Evolutionary conservation across 2,113 vertebrate species (phyloP).

Genomic region (Nerophis ophidion): DNA sequence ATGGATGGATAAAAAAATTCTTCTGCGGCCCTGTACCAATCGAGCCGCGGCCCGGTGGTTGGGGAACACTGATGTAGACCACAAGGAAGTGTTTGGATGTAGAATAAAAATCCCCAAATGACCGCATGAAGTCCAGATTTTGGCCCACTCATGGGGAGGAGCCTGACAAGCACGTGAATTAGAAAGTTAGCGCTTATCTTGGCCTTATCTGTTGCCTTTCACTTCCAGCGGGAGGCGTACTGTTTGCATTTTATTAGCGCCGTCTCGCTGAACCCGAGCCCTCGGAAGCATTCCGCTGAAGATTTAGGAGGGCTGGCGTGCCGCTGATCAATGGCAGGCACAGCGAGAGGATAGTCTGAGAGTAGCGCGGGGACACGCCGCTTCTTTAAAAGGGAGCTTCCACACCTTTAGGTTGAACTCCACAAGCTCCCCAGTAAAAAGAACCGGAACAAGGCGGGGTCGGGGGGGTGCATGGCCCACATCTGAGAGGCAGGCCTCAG

Average conservation of each 20-base stretch:
- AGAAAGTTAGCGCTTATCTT: not conserved
- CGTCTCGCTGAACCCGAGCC: conserved; percentile 30
- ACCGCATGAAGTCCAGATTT: too few relatives aligned
- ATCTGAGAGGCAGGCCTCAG: conserved; percentile 58
- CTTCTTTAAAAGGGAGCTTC: too few relatives aligned
- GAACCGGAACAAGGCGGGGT: conserved; percentile 32
- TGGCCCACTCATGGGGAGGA: too few relatives aligned
- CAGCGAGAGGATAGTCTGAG: conserved; percentile 23
- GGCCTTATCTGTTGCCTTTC: not conserved
- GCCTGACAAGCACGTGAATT: not conserved
- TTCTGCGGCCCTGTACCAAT: too few relatives aligned
- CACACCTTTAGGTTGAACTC: conserved; percentile 50
- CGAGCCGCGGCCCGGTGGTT: too few relatives aligned
- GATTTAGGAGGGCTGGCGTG: conserved; percentile 34
- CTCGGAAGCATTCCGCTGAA: conserved; percentile 24
- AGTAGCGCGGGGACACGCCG: conserved; percentile 28
- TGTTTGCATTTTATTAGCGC: conserved; percentile 20
- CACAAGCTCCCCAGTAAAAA: conserved; percentile 36
- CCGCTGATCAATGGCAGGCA: conserved; percentile 32
- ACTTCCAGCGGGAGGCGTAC: not conserved
- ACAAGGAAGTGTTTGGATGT: too few relatives aligned
- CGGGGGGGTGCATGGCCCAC: conserved; percentile 56
- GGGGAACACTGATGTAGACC: too few relatives aligned
- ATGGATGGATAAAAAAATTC: too few relatives aligned
- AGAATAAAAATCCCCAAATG: too few relatives aligned